Conservation (phyloP, 2,888 invertebrate species). For the Penaeus monodon region DNA sequence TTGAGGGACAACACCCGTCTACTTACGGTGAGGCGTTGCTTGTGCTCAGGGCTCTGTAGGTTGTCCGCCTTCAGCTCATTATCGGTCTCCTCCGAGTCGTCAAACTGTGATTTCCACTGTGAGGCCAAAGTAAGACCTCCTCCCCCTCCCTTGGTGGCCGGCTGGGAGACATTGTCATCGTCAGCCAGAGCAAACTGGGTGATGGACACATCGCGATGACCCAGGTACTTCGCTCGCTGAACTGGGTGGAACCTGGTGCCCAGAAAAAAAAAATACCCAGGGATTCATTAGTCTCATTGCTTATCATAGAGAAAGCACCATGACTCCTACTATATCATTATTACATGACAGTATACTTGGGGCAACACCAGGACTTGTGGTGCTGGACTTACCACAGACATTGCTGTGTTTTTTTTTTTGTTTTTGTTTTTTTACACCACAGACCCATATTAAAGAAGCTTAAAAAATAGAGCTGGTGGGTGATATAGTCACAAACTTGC, state of each 20-base stretch:
- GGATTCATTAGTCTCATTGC: neutral
- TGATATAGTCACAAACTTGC: too few species aligned
- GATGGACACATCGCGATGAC: constrained; percentile 65
- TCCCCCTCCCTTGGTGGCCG: constrained; percentile 89
- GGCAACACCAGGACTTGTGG: too few species aligned
- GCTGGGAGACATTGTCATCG: constrained; percentile 92
- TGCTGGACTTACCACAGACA: too few species aligned
- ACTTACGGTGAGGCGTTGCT: constrained; percentile 62
- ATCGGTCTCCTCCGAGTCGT: constrained; percentile 93
- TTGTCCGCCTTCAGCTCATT: constrained; percentile 93
- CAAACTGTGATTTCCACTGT: constrained; percentile 96
- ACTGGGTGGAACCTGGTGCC: constrained; percentile 61
- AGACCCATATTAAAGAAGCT: too few species aligned
- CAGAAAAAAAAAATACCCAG: neutral
- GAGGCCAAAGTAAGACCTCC: constrained; percentile 85
- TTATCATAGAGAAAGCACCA: neutral
- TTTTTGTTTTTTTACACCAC: too few species aligned
- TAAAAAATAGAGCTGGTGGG: too few species aligned
- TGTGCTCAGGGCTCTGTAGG: constrained; percentile 75
- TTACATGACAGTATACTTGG: too few species aligned
- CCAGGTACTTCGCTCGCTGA: constrained; percentile 63
- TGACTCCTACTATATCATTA: too few species aligned
- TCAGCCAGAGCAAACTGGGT: constrained; percentile 93
- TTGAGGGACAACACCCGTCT: neutral
- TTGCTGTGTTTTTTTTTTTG: too few species aligned